These are phyloP conservation scores for Linhomoeus sp. DNA, from an alignment of 2,888 invertebrate species.

Conservation along the genomic window DNA sequence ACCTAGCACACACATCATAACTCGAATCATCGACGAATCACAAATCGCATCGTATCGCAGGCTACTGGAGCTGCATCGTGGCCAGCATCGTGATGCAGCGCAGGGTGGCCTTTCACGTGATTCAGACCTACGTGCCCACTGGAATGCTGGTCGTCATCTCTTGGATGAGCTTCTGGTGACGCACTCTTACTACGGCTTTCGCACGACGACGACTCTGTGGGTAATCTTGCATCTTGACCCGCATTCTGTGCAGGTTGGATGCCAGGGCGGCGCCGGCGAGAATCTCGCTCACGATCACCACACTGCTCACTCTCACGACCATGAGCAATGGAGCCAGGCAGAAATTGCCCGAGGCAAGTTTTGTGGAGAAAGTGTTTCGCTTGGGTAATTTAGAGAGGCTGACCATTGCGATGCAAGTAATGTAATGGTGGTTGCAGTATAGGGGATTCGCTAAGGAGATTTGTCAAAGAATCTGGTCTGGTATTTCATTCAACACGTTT, in stretches of 20 bases:
- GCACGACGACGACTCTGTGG: too few relatives aligned
- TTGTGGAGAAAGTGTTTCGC: neutral
- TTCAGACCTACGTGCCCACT: slow-evolving; percentile 26
- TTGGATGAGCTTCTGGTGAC: slow-evolving; percentile 7
- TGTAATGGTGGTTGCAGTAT: neutral
- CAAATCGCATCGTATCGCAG: too few relatives aligned
- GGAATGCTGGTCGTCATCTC: slow-evolving; percentile 8
- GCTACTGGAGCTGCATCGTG: slow-evolving; percentile 20
- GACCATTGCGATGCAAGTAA: too few relatives aligned
- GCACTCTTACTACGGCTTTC: too few relatives aligned
- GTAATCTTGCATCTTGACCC: too few relatives aligned
- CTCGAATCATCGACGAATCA: too few relatives aligned
- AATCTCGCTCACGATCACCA: slow-evolving; percentile 24
- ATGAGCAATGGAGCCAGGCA: slow-evolving; percentile 26
- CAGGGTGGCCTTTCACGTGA: slow-evolving; percentile 21
- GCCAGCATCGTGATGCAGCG: slow-evolving; percentile 18
- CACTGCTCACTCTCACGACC: slow-evolving; percentile 23
- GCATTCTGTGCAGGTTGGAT: slow-evolving; percentile 22
- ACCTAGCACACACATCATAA: neutral
- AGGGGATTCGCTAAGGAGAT: neutral
- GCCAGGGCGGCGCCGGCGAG: slow-evolving; percentile 24
- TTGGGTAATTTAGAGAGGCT: too few relatives aligned
- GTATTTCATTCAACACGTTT: neutral
- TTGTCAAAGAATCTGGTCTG: neutral
- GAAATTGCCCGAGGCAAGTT: slow-evolving; percentile 22